phyloP scores from a whole-genome alignment of 2,797 vertebrate species.

The Melanotaenia maccullochi region DNA sequence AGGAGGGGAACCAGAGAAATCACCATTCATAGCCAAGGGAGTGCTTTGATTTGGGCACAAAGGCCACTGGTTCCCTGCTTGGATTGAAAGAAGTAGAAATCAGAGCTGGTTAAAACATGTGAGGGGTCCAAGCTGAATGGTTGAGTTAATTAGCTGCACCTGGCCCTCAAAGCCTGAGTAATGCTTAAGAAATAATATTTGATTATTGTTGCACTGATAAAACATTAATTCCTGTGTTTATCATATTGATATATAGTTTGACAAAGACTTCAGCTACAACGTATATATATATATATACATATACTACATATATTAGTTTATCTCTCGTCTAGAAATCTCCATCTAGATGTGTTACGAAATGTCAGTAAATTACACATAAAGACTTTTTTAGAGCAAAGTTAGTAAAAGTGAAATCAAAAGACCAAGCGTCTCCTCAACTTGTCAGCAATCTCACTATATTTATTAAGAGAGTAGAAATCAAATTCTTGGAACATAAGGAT shows the following conservation, averaged over 20 bases:
- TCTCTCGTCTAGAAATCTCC: neutral
- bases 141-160: slow-evolving; percentile 73
- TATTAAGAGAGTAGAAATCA: too few species aligned
- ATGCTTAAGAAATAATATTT: slow-evolving; percentile 10
- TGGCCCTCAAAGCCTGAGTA: slow-evolving; percentile 57
- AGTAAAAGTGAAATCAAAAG: neutral
- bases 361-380: neutral
- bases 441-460: neutral
- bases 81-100: slow-evolving; percentile 69
- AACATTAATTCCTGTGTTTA: neutral
- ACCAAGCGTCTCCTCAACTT: neutral
- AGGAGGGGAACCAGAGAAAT: slow-evolving; percentile 64
- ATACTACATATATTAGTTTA: too few species aligned
- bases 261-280: neutral
- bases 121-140: slow-evolving; percentile 65
- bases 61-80: slow-evolving; percentile 64
- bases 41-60: slow-evolving; percentile 77
- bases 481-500: too few species aligned
- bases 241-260: neutral
- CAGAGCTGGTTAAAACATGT: slow-evolving; percentile 58
- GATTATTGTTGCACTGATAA: neutral
- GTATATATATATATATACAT: neutral
- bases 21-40: slow-evolving; percentile 67
- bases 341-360: neutral
- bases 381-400: neutral